A percentile compares a stretch with the other conserved stretches of the same genome.
Conservation (phyloP, 2,797 vertebrate genomes). For the Lithobates pipiens region DNA sequence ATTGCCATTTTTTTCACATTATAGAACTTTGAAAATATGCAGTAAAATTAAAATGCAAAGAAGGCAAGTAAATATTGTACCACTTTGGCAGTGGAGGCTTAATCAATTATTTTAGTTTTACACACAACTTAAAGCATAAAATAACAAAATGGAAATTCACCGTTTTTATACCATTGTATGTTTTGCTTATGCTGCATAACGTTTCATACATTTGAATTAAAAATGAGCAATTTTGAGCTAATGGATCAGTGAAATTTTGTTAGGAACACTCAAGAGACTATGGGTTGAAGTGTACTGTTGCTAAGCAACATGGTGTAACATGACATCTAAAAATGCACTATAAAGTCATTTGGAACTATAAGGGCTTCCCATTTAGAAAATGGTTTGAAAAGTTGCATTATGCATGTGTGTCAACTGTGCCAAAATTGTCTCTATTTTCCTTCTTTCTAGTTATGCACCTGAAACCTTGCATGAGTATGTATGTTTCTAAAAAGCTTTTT, state of each 20-base stretch:
- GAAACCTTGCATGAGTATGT: slow-evolving; percentile 27
- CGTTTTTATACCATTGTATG: slow-evolving; percentile 10
- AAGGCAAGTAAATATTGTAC: not conserved
- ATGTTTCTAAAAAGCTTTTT: slow-evolving; percentile 21
- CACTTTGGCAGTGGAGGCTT: not conserved
- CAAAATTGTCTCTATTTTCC: slow-evolving; percentile 57
- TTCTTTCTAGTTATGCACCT: slow-evolving; percentile 32
- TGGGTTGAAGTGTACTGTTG: slow-evolving; percentile 36
- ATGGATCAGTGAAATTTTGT: slow-evolving; percentile 58
- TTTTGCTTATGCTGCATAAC: slow-evolving; percentile 46
- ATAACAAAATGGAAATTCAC: slow-evolving; percentile 12
- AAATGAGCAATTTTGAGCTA: slow-evolving; percentile 61
- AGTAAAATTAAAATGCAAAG: not conserved
- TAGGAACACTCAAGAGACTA: slow-evolving; percentile 47
- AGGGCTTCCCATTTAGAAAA: slow-evolving; percentile 61
- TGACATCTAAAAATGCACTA: slow-evolving; percentile 60
- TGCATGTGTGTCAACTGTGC: slow-evolving; percentile 59
- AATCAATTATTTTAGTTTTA: slow-evolving; percentile 5
- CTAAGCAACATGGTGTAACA: slow-evolving; percentile 49
- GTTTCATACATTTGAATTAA: slow-evolving; percentile 58
- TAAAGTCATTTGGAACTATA: slow-evolving; percentile 58
- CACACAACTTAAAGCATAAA: not conserved
- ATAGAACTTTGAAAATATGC: no score
- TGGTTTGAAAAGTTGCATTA: slow-evolving; percentile 58
- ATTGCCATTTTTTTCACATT: no score